Conservation (phyloP, 1,140 invertebrate species). For the Marisa cornuarietis region DNA sequence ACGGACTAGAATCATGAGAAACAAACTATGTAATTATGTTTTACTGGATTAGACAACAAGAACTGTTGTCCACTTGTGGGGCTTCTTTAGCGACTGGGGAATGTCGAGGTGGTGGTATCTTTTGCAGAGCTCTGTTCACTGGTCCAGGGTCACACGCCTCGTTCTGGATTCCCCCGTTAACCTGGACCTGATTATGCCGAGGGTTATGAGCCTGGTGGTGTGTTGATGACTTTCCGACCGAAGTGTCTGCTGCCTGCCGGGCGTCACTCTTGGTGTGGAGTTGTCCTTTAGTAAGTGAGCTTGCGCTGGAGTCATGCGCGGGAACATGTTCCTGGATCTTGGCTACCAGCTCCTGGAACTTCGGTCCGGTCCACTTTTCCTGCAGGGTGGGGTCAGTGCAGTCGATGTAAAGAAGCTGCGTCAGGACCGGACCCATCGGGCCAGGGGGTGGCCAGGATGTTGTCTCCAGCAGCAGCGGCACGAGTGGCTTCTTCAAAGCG, state of each 20-base stretch:
- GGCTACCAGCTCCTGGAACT: constrained; percentile 43
- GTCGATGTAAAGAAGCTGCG: constrained; percentile 56
- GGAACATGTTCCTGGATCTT: constrained; percentile 42
- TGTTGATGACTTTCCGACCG: not conserved
- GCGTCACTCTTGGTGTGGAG: not conserved
- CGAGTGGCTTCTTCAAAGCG: constrained; percentile 59
- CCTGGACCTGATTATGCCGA: no score
- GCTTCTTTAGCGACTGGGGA: no score
- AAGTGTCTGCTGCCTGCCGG: not conserved
- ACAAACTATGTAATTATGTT: no score
- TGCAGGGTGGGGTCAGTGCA: constrained; percentile 44
- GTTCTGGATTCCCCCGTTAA: no score
- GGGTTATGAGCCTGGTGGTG: no score
- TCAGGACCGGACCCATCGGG: constrained; percentile 63
- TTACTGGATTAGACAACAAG: no score
- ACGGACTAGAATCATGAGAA: no score
- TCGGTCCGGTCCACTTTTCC: constrained; percentile 42
- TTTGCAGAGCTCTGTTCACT: no score
- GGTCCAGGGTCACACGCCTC: no score
- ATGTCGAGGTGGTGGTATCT: no score
- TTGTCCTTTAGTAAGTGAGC: not conserved
- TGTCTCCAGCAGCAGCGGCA: constrained; percentile 58
- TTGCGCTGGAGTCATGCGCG: not conserved
- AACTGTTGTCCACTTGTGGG: no score
- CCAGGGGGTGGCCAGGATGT: constrained; percentile 60